Evolutionary conservation across 2,888 invertebrate species (phyloP), one percentile per base, ranked within the genome.

Genomic region (Lasioglossum malachurum): DNA sequence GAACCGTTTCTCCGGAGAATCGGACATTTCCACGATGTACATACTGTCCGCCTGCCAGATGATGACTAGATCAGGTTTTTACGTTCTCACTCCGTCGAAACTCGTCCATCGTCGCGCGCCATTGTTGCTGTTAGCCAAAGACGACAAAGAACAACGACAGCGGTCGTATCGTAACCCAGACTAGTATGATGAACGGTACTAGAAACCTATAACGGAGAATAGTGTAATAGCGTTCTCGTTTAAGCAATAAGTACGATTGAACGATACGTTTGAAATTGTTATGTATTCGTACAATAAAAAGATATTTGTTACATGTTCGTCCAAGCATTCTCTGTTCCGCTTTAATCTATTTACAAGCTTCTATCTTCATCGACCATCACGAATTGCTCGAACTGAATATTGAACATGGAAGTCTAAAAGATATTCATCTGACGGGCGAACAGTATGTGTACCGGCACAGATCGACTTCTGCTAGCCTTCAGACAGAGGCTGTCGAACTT

Each of bases 1-100:
- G 57, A 57, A n/a, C 23, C 53, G 53, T n/a, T n/a, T 57, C n/a
- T 57, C 57, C n/a, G 57, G 57, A n/a, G 57, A 57, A 57, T 57
- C 57, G 57, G 12, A 57, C 57, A n/a, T 57, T n/a, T 23, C 23
- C 8, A 53, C 53, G 23, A 53, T 53, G 53, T 10, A n/a, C 53
- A n/a, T 57, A 57, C 12, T n/a, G n/a, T 57, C 12, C 57, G 12
- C 0, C n/a, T 10, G 57, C 4, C 57, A 57, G 57, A n/a, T 4
- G n/a, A n/a, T 12, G 3, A 10, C 57, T n/a, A 1, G 10, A 23
- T 12, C 3, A n/a, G 4, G 10, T 2, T 4, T 57, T 57, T 12
- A 12, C 57, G 57, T n/a, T n/a, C 57, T 3, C n/a, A n/a, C 57
- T n/a, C 10, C 12, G n/a, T 57, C 57, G 3, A 2, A n/a, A 57